Conservation (phyloP, 2,888 invertebrate species). For the Philhelius pedissequus region DNA sequence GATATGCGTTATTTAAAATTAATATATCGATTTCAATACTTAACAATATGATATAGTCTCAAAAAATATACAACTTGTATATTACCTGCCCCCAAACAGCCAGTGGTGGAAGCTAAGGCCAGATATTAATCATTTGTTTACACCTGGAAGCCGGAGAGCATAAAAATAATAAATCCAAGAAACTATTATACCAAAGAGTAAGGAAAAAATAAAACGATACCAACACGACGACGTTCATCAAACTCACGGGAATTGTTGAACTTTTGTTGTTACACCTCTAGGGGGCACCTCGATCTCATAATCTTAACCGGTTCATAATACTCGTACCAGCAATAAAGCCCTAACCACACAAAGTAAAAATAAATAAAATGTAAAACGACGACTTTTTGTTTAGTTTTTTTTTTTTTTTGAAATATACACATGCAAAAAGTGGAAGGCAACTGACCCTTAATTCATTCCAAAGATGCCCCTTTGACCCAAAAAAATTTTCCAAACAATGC, state of each 20-base stretch:
- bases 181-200: constrained; percentile 21
- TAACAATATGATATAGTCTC: no score
- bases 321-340: neutral
- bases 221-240: constrained; percentile 40
- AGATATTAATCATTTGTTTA: constrained; percentile 47
- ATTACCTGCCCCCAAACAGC: neutral
- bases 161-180: constrained; percentile 9
- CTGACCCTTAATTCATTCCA: constrained; percentile 45
- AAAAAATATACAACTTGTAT: neutral
- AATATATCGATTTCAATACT: no score
- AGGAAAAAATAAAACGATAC: neutral
- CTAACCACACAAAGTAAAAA: neutral
- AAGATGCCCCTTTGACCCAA: constrained; percentile 47
- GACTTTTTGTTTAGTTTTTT: neutral
- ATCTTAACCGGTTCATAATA: constrained; percentile 23
- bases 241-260: constrained; percentile 44
- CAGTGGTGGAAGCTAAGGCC: constrained; percentile 13
- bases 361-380: neutral
- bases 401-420: neutral
- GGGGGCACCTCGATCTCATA: constrained; percentile 10
- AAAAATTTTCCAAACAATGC: constrained; percentile 26
- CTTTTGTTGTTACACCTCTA: constrained; percentile 22
- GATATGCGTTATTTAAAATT: no score
- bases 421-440: constrained; percentile 32
- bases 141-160: constrained; percentile 11